These are phyloP conservation scores for Molothrus ater DNA, from an alignment of 2,797 vertebrate genomes.

Conservation along the genomic window DNA sequence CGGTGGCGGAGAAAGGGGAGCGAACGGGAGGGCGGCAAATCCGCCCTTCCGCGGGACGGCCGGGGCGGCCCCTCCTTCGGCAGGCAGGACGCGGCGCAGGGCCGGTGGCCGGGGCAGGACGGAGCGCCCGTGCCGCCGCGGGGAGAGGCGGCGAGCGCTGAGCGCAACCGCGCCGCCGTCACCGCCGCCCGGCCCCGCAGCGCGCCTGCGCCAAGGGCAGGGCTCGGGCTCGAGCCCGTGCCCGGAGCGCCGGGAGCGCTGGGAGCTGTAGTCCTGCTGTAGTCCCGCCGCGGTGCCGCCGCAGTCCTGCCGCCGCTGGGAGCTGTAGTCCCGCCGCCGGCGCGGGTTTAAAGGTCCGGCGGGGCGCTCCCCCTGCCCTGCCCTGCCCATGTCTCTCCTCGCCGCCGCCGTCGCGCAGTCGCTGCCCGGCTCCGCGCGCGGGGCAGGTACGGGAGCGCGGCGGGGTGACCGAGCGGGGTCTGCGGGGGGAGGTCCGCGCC, in stretches of 20 bases:
- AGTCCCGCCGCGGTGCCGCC: neutral
- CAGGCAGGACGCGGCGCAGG: neutral
- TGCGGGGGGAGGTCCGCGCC: neutral
- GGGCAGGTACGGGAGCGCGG: slow-evolving; percentile 29
- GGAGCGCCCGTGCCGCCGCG: neutral
- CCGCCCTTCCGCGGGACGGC: neutral
- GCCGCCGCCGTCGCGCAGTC: neutral
- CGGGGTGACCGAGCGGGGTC: neutral
- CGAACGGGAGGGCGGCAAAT: neutral
- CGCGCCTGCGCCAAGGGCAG: neutral
- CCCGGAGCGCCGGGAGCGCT: neutral
- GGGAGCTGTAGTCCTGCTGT: neutral
- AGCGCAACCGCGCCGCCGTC: neutral
- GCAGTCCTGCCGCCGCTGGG: neutral
- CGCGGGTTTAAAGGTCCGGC: slow-evolving; percentile 21
- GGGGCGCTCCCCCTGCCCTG: neutral
- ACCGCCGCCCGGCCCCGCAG: neutral
- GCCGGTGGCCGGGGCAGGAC: neutral
- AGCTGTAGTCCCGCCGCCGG: neutral
- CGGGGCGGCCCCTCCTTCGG: neutral
- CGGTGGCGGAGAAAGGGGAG: neutral
- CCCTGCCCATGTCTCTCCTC: neutral
- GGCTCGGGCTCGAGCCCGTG: neutral
- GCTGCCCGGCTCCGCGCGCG: neutral
- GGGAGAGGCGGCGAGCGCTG: neutral